Base-by-base conservation (phyloP, 2,113 vertebrate genomes). In the Mixornis gularis region DNA sequence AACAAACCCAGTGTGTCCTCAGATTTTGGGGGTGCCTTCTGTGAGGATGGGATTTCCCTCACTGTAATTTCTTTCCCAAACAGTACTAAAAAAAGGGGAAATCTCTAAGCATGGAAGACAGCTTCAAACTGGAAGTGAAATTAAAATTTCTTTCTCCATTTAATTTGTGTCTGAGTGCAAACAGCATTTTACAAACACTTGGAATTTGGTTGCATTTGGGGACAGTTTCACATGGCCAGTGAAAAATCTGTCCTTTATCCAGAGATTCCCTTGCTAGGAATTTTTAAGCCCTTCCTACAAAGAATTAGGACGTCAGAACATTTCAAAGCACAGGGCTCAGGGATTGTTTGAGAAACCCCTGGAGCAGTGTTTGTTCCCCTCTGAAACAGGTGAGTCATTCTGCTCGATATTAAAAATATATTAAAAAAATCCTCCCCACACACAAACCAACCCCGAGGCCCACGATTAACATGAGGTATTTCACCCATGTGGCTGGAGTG, bases 341-440 rank as follows among this genome's bases (percentile, higher is more conserved):
- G 49, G 58, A 29, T 72, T 36, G 22, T 68, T 87, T 38, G 80
- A 79, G 65, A 66, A 95, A 64, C 43, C 72, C 69, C 77, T 68
- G 38, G 43, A 90, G 87, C 84, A 10, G 58, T 6, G n/a, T 80
- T 89, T 89, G 65, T 44, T 87, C 84, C 40, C 32, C 85, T 85
- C 41, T 51, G 63, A 79, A 91, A 73, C 82, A 91, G 85, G 87
- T 94, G 94, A 90, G 46, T 91, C 85, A 69, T 79, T 82, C 74
- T 3, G 3, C 65, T 40, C 44, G 51, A 80, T 89, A 89, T 85
- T 46, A 83, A 56, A 30, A 59, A 73, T 32, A 46, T 25, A 76
- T 77, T 65, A 32, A 80, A 66, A 66, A 70, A 92, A 25, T 74
- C 77, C 51, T 82, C 32, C 60, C 53, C 84, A 26, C 70, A 76